phyloP scores from a whole-genome alignment of 2,888 invertebrate species.

The Drosophila affinis region DNA sequence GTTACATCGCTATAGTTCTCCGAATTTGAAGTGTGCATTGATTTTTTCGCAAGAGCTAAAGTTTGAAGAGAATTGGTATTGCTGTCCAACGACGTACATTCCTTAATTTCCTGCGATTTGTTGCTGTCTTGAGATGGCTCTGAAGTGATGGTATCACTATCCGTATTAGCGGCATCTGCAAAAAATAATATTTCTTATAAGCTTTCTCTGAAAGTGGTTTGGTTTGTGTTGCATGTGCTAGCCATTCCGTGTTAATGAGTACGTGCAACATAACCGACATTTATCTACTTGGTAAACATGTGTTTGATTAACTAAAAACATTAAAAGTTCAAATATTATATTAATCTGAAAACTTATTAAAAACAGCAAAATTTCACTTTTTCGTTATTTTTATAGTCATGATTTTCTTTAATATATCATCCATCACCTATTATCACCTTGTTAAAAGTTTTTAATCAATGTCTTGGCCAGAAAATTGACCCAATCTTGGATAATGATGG shows the following conservation, averaged over 20 bases:
- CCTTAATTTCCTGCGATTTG: conserved; percentile 46
- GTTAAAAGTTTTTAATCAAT: too few species aligned
- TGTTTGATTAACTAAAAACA: background rate
- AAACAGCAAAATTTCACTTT: too few species aligned
- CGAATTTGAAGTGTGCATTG: conserved; percentile 2
- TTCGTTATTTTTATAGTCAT: too few species aligned
- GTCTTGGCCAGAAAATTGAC: too few species aligned
- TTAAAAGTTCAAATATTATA: too few species aligned
- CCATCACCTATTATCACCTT: too few species aligned
- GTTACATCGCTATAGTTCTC: conserved; percentile 46
- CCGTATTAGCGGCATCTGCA: conserved; percentile 65
- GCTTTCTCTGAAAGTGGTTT: background rate
- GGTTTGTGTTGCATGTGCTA: background rate
- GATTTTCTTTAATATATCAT: too few species aligned
- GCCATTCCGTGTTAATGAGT: background rate
- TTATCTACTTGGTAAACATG: background rate
- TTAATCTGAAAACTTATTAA: too few species aligned
- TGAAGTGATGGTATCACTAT: conserved; percentile 79
- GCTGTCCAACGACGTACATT: conserved; percentile 63
- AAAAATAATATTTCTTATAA: conserved; percentile 23
- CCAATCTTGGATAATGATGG: too few species aligned
- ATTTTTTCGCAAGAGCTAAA: conserved; percentile 21
- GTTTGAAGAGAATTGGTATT: conserved; percentile 59
- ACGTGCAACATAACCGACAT: background rate
- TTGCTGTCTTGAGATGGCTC: conserved; percentile 78